Conservation (phyloP, 2,888 invertebrate genomes). For the Ophion obscuratus region DNA sequence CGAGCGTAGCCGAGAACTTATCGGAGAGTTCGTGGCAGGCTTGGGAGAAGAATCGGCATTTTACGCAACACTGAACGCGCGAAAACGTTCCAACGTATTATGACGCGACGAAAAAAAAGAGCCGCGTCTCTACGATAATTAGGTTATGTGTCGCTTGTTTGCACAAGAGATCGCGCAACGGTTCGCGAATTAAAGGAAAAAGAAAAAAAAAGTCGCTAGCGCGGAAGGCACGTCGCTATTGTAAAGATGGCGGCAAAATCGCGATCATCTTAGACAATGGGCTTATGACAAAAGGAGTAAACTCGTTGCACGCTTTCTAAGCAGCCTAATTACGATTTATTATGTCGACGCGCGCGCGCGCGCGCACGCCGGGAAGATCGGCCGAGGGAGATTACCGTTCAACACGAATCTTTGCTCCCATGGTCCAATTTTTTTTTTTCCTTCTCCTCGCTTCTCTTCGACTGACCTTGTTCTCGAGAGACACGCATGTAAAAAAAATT, state of each 20-base stretch:
- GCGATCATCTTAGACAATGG: constrained; percentile 61
- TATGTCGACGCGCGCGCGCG: constrained; percentile 55
- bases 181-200: background rate
- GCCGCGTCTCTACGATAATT: background rate
- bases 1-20: background rate
- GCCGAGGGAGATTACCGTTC: constrained; percentile 52
- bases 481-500: constrained; percentile 26
- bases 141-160: constrained; percentile 23
- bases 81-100: no score
- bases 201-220: background rate
- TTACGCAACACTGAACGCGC: no score
- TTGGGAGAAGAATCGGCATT: background rate
- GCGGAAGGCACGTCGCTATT: background rate
- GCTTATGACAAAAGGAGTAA: constrained; percentile 60
- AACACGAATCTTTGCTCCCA: constrained; percentile 50
- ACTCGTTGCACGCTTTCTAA: constrained; percentile 71
- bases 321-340: constrained; percentile 71
- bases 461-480: constrained; percentile 58
- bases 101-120: no score
- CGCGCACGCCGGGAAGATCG: constrained; percentile 54
- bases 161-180: constrained; percentile 14
- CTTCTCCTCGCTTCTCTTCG: constrained; percentile 11
- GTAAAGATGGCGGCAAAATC: constrained; percentile 32
- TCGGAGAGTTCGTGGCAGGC: background rate
- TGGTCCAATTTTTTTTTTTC: constrained; percentile 35